phyloP scores from a whole-genome alignment of 2,797 vertebrate genomes.

The Anguilla anguilla region DNA sequence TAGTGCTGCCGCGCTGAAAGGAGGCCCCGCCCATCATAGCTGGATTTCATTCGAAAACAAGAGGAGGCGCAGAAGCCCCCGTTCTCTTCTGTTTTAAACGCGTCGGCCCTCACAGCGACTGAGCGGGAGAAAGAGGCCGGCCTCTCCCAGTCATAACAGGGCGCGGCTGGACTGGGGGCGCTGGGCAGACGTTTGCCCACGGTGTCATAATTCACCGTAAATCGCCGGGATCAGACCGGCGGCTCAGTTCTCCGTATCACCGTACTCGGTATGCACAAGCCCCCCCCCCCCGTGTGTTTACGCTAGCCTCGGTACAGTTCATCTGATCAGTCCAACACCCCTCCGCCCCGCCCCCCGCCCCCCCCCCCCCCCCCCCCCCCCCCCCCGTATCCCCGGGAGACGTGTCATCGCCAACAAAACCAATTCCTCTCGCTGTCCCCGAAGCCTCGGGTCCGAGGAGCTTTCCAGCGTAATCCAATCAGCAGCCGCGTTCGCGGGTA shows the following conservation, averaged over 20 bases:
- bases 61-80: not conserved
- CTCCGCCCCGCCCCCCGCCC: not conserved
- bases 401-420: slow-evolving; percentile 44
- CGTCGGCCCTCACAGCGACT: not conserved
- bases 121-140: not conserved
- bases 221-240: not conserved
- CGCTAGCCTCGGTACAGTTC: not conserved
- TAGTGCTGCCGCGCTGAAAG: not conserved
- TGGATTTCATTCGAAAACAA: not conserved
- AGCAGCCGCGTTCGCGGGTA: slow-evolving; percentile 37
- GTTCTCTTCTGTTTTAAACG: not conserved
- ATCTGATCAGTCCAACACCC: slow-evolving; percentile 13
- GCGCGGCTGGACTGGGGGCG: not conserved
- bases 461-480: slow-evolving; percentile 51
- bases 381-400: slow-evolving; percentile 39
- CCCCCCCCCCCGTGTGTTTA: not conserved
- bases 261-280: not conserved
- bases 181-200: not conserved
- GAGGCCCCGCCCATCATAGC: not conserved
- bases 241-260: not conserved
- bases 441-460: slow-evolving; percentile 35
- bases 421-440: slow-evolving; percentile 29
- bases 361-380: slow-evolving; percentile 31
- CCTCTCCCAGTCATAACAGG: not conserved
- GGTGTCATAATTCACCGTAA: not conserved